phyloP scores from a whole-genome alignment of 1,140 invertebrate species.

The Andrena cerasifolii region DNA sequence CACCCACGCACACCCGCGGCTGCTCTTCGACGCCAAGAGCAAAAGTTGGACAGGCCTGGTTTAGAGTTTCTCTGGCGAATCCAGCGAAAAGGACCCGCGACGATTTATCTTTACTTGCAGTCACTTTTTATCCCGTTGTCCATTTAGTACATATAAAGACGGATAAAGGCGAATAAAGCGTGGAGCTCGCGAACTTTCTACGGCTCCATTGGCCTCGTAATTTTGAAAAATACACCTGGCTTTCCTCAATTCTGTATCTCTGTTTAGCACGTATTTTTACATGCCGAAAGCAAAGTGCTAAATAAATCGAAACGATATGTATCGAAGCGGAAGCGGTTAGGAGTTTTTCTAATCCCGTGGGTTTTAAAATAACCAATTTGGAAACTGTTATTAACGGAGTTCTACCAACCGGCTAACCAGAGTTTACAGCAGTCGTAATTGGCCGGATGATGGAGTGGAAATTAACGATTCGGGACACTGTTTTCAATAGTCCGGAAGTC shows the following conservation, averaged over 20 bases:
- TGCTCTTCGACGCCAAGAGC: too few species aligned
- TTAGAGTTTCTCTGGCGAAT: constrained; percentile 61
- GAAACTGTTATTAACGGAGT: background rate
- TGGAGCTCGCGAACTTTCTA: background rate
- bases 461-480: constrained; percentile 37
- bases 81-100: constrained; percentile 36
- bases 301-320: too few species aligned
- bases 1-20: too few species aligned
- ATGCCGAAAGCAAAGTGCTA: too few species aligned
- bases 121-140: constrained; percentile 28
- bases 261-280: too few species aligned
- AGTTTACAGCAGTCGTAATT: constrained; percentile 4
- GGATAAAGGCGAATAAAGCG: background rate
- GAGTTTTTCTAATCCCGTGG: too few species aligned
- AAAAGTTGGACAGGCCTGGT: too few species aligned
- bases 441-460: constrained; percentile 18
- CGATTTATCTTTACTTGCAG: constrained; percentile 37
- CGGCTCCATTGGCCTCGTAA: too few species aligned
- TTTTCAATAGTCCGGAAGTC: constrained; percentile 34
- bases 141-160: background rate
- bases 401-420: background rate
- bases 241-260: too few species aligned
- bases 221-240: too few species aligned
- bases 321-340: too few species aligned
- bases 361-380: too few species aligned